Base-by-base conservation (phyloP, 2,888 invertebrate species). In the Ptilodon capucinus region DNA sequence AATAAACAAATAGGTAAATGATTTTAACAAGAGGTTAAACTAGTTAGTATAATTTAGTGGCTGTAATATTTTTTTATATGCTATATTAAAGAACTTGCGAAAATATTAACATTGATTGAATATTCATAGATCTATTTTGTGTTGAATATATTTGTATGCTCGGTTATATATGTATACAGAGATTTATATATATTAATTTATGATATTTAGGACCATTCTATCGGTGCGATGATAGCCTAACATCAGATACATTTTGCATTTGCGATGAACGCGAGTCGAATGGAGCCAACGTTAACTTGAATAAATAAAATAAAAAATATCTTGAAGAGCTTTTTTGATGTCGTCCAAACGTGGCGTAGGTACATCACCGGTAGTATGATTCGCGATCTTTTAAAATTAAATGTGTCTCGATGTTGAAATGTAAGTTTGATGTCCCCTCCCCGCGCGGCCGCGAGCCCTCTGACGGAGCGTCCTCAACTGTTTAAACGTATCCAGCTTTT, bases 321-420 rank as follows among this genome's bases (percentile, higher is more conserved):
- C 16, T 38, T 55, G 25, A 53, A 51, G 62, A 63, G 62, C 58
- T 64, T 62, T 46, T 36, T 40, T 17, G 48, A 28, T 5, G 51
- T 36, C 43, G 40, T 16, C 40, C 34, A 18, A 25, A 25, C 9
- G 6, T 5, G 40, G 41, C 34, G 17, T 23, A 16, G 18, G 19
- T n/a, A n/a, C n/a, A n/a, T 51, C 32, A 48, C 40, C 38, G 40
- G 40, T 60, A 54, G 54, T 51, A 40, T 28, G 43, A 40, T 32
- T n/a, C n/a, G n/a, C 7, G 30, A 32, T 59, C 42, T 59, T 59
- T 63, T 63, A 44, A 60, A 60, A 52, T 60, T 61, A 57, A 64
- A 66, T 62, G 66, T 75, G 64, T 74, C 60, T 80, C 48, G 76
- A 64, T 74, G 74, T 78, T 70, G 65, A 68, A 58, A 42, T 48